Evolutionary conservation across 2,113 vertebrate genomes (phyloP).

Genomic region (Pygoscelis adeliae): DNA sequence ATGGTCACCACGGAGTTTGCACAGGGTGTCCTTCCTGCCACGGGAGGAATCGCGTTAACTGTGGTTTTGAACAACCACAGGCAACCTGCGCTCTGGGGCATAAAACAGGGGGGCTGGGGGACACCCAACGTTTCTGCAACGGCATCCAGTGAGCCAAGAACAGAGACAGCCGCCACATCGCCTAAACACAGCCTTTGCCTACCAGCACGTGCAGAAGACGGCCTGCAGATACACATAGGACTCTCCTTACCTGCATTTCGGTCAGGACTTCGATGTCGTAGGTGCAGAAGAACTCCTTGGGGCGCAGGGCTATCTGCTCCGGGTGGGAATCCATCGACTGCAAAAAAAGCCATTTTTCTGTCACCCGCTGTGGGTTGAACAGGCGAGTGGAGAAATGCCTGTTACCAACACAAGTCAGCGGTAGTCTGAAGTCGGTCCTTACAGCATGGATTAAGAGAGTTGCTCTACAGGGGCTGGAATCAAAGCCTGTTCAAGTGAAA

Average conservation of each 20-base stretch:
- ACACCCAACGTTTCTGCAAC: accelerated
- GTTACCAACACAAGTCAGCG: not conserved
- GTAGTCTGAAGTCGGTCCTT: not conserved
- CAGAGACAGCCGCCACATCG: not conserved
- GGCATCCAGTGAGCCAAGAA: not conserved
- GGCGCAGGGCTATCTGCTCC: conserved; percentile 89
- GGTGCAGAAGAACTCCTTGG: conserved; percentile 89
- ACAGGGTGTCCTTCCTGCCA: not conserved
- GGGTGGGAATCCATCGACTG: conserved; percentile 93
- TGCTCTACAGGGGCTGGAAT: not conserved
- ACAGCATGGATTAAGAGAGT: not conserved
- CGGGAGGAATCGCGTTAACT: not conserved
- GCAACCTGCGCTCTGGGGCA: not conserved
- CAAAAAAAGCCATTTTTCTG: not conserved
- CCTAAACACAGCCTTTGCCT: not conserved
- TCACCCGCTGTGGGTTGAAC: not conserved
- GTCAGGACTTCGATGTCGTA: conserved; percentile 93
- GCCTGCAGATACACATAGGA: not conserved
- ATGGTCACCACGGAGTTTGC: not conserved
- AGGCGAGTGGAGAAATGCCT: not conserved
- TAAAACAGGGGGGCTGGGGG: not conserved
- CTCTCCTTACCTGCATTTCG: conserved; percentile 86
- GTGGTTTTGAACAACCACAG: not conserved
- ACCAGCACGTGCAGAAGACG: not conserved
- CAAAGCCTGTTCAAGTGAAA: not conserved